Percentiles rank a stretch among this genome's conserved stretches.
Conservation (phyloP, 1,140 invertebrate genomes). For the Reticulitermes speratus region DNA sequence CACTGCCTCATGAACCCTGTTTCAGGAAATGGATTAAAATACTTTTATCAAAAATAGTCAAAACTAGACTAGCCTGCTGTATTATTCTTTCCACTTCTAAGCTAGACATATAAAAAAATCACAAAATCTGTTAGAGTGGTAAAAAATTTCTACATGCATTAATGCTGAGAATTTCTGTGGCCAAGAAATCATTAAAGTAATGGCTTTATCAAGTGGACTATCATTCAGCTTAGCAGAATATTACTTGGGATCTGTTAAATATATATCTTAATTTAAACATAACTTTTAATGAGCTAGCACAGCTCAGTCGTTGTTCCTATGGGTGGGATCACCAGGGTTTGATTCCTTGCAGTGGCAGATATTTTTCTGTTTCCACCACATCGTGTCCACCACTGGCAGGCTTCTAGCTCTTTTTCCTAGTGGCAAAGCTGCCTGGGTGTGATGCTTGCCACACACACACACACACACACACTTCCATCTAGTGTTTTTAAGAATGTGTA, state of each 20-base stretch:
- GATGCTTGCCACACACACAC: too few species aligned
- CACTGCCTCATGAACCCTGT: background rate
- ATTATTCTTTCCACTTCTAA: background rate
- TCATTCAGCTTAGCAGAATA: background rate
- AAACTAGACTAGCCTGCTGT: background rate
- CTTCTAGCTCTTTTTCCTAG: too few species aligned
- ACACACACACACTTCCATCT: too few species aligned
- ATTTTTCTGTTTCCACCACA: too few species aligned
- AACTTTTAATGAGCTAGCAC: too few species aligned
- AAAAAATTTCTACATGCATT: background rate
- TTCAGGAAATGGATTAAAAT: constrained; percentile 13
- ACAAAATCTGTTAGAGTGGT: background rate
- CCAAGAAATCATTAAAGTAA: background rate
- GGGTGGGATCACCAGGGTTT: too few species aligned
- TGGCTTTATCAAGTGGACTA: background rate
- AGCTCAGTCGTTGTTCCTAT: too few species aligned
- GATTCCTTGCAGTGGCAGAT: too few species aligned
- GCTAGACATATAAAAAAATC: background rate
- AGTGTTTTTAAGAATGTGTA: too few species aligned
- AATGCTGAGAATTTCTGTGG: too few species aligned
- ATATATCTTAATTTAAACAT: background rate
- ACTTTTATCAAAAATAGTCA: constrained; percentile 15
- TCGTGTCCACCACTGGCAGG: too few species aligned
- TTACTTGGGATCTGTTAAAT: background rate
- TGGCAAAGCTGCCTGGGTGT: too few species aligned